Conservation (phyloP, 2,888 invertebrate species). For the Tricholauxania praeusta region DNA sequence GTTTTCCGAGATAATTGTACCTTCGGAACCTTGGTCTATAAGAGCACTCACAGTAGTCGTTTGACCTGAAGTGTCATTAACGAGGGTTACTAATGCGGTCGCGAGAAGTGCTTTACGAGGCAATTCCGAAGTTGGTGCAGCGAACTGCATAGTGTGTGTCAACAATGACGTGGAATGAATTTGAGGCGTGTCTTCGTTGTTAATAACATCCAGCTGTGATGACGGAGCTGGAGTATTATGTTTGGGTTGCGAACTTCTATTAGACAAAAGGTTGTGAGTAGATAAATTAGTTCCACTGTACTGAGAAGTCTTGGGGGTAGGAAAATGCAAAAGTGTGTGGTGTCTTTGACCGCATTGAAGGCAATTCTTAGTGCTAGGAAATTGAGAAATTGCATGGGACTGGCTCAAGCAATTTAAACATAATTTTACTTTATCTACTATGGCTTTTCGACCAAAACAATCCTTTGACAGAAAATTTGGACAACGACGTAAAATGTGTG, state of each 20-base stretch:
- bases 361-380: constrained; percentile 8
- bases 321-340: constrained; percentile 20
- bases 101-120: constrained; percentile 19
- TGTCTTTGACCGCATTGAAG: constrained; percentile 8
- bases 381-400: constrained; percentile 21
- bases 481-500: constrained; percentile 29
- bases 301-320: not conserved
- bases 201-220: not conserved
- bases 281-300: not conserved
- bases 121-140: not conserved
- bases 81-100: constrained; percentile 3
- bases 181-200: not conserved
- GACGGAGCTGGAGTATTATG: not conserved
- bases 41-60: constrained; percentile 20
- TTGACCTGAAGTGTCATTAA: constrained; percentile 18
- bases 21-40: constrained; percentile 34
- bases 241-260: not conserved
- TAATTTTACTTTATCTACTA: not conserved
- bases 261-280: not conserved
- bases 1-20: constrained; percentile 29
- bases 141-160: constrained; percentile 1
- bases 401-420: constrained; percentile 20
- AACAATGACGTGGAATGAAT: not conserved
- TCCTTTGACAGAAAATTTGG: not conserved
- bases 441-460: not conserved